Evolutionary conservation across 2,797 vertebrate genomes (phyloP).

Genomic region (Melanogrammus aeglefinus): DNA sequence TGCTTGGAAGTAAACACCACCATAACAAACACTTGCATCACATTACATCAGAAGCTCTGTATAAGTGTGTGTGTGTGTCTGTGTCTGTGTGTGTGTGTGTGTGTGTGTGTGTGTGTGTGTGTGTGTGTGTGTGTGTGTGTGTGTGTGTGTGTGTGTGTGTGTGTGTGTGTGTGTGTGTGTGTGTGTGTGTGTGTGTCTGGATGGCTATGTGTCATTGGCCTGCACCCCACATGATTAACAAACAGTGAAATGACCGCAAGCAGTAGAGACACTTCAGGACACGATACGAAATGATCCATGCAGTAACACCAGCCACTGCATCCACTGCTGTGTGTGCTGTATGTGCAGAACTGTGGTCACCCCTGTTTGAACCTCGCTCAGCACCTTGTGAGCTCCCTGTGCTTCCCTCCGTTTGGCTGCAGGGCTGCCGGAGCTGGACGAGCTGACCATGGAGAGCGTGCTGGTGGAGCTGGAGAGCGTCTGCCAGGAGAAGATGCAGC

Average conservation of each 20-base stretch:
- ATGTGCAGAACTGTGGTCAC: background rate
- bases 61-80: background rate
- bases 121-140: too few species aligned
- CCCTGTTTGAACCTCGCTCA: background rate
- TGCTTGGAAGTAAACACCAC: background rate
- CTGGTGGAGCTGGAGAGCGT: conserved; percentile 91
- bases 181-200: background rate
- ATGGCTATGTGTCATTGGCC: conserved; percentile 30
- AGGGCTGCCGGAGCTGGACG: conserved; percentile 87
- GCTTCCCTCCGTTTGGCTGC: conserved; percentile 7
- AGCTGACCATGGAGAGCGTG: conserved; percentile 88
- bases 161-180: background rate
- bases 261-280: too few species aligned
- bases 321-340: background rate
- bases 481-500: conserved; percentile 92
- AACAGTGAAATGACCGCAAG: too few species aligned
- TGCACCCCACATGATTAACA: too few species aligned
- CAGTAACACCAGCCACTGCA: background rate
- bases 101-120: background rate
- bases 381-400: background rate
- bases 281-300: too few species aligned
- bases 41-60: background rate
- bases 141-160: background rate
- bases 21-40: background rate
- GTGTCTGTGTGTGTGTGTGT: background rate